Conservation (phyloP, 2,888 invertebrate species). For the Ormyrus rosae region DNA sequence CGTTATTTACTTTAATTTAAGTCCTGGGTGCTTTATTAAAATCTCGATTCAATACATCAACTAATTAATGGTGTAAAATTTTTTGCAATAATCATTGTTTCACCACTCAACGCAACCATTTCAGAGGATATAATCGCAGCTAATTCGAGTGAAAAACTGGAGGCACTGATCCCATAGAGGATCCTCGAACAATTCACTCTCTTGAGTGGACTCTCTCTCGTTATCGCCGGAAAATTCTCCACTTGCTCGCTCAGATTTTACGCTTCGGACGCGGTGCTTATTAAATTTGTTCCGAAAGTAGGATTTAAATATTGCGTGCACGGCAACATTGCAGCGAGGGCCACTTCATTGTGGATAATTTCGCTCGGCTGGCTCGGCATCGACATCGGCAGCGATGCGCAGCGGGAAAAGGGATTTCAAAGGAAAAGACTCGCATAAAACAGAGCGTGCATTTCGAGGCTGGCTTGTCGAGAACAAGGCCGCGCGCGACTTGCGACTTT, state of each 20-base stretch:
- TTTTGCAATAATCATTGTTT: too few relatives aligned
- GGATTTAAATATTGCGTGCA: neutral
- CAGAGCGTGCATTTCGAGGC: conserved; percentile 27
- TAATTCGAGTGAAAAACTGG: conserved; percentile 24
- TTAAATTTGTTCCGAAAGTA: conserved; percentile 38
- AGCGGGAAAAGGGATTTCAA: conserved; percentile 7
- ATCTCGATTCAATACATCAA: too few relatives aligned
- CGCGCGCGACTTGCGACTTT: conserved; percentile 56
- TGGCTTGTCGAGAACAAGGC: conserved; percentile 40
- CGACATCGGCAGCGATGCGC: neutral
- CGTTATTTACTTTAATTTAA: too few relatives aligned
- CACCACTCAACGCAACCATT: too few relatives aligned
- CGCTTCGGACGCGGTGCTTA: conserved; percentile 16
- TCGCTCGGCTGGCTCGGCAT: neutral
- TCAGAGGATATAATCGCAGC: neutral
- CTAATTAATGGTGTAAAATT: too few relatives aligned
- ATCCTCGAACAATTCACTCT: conserved; percentile 33
- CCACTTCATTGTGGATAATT: conserved; percentile 29
- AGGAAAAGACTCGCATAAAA: conserved; percentile 27
- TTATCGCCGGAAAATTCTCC: neutral
- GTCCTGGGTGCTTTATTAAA: too few relatives aligned
- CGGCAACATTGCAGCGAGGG: neutral
- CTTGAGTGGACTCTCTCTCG: conserved; percentile 2
- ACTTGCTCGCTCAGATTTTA: conserved; percentile 26
- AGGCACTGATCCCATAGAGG: conserved; percentile 9